Evolutionary conservation across 2,797 vertebrate genomes (phyloP).

Genomic region (Epinephelus awoara): DNA sequence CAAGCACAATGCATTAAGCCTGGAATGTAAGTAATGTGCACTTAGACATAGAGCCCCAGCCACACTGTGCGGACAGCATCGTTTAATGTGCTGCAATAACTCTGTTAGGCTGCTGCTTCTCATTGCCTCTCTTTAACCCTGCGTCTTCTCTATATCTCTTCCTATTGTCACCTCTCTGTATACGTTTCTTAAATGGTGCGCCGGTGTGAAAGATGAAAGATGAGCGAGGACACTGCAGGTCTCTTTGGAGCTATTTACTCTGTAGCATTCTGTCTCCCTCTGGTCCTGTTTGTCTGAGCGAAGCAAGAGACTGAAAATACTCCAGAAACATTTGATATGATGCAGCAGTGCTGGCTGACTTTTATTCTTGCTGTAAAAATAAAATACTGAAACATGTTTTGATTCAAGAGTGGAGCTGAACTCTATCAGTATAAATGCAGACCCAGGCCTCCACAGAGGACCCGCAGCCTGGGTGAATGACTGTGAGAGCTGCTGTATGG

Average conservation of each 20-base stretch:
- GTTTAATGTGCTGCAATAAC: constrained; percentile 77
- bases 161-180: constrained; percentile 58
- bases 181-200: constrained; percentile 63
- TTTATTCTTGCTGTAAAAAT: constrained; percentile 39
- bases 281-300: constrained; percentile 49
- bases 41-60: constrained; percentile 72
- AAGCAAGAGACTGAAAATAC: constrained; percentile 51
- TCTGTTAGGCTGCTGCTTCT: constrained; percentile 66
- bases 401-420: constrained; percentile 62
- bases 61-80: constrained; percentile 64
- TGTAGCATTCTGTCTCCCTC: constrained; percentile 51
- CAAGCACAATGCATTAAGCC: constrained; percentile 77
- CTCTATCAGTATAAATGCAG: constrained; percentile 71
- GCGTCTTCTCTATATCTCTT: constrained; percentile 45
- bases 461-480: constrained; percentile 70
- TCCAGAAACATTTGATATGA: constrained; percentile 57
- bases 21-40: constrained; percentile 82
- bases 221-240: constrained; percentile 60
- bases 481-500: constrained; percentile 76
- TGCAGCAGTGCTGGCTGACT: constrained; percentile 29
- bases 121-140: constrained; percentile 51
- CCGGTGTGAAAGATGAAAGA: constrained; percentile 65
- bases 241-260: constrained; percentile 58
- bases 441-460: constrained; percentile 60
- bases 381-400: constrained; percentile 41